Conservation (phyloP, 2,113 vertebrate genomes). For the human region GRCh38 chr22:30049001-30049500, state of each 20-base stretch:
- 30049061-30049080: slow-evolving; percentile 40
- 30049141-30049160: not conserved
- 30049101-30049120: slow-evolving; percentile 11
- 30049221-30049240: not conserved
- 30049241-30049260: not conserved
- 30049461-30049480: too few relatives aligned
- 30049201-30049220: not conserved
- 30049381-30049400: too few relatives aligned
- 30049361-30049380: too few relatives aligned
- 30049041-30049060: not conserved
- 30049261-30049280: not conserved
- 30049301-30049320: too few relatives aligned
- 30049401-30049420: too few relatives aligned
- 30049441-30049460: too few relatives aligned
- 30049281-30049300: too few relatives aligned
- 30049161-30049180: not conserved
- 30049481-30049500: too few relatives aligned
- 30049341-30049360: too few relatives aligned
- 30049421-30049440: too few relatives aligned
- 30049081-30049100: not conserved
- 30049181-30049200: not conserved
- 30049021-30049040: slow-evolving; percentile 21
- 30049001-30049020: not conserved
- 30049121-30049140: slow-evolving; percentile 33
- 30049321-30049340: too few relatives aligned